Evolutionary conservation across 2,888 invertebrate species (phyloP), one percentile per base, ranked within the genome.

Genomic region (Crepidodera aurea): DNA sequence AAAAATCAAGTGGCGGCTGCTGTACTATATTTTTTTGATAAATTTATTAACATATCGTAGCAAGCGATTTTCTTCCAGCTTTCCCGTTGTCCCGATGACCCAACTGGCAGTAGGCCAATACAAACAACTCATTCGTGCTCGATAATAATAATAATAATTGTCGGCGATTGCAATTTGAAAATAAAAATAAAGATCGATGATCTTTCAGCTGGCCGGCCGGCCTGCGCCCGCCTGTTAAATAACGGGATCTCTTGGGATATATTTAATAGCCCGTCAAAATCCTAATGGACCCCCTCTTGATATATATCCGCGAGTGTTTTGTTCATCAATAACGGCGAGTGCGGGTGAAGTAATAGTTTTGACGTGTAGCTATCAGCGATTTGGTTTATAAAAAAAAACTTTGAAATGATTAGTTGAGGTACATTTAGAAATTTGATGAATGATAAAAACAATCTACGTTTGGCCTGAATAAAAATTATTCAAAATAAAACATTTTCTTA

Each of bases 61-160:
- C n/a, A n/a, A n/a, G n/a, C n/a, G n/a, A n/a, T n/a, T n/a, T n/a
- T n/a, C n/a, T n/a, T n/a, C n/a, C n/a, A n/a, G n/a, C n/a, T 29
- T 25, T 51, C 16, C 53, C 8, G 13, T 12, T 37, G 56, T 34
- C 42, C 56, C 53, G 55, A 62, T 62, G 48, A 65, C 65, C 65
- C 34, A 65, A 48, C 65, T 65, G 65, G 65, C 62, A 56, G 22
- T 48, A 40, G 25, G 62, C 65, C 65, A 65, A 62, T 34, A 12
- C 34, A 50, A 57, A 32, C 34, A 34, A 13, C 57, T 34, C 62
- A 13, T 34, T 37, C 18, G 5, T 16, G 8, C 16, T 42, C 42
- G 18, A 42, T 42, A n/a, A n/a, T n/a, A n/a, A n/a, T n/a, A n/a
- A 12, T 16, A 10, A 15, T 22, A 34, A 44, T 44, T 25, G 44